These are phyloP conservation scores for Orchestia grillus DNA, from an alignment of 1,140 invertebrate species.

Conservation along the genomic window DNA sequence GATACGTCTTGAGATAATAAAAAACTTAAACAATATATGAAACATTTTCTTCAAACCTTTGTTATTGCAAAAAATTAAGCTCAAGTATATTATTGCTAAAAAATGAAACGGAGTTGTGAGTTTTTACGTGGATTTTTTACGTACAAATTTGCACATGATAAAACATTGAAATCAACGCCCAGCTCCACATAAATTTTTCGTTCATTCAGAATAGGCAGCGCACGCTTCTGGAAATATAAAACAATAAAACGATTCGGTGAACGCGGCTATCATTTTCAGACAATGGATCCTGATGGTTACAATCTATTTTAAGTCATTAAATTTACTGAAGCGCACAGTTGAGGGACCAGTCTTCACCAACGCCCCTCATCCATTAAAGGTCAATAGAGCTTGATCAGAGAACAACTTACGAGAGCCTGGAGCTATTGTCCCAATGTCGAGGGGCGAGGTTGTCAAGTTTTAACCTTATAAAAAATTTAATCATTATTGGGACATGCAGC, in stretches of 20 bases:
- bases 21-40: background rate
- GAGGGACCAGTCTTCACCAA: background rate
- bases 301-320: background rate
- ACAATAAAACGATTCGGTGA: background rate
- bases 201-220: background rate
- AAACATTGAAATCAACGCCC: background rate
- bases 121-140: background rate
- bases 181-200: background rate
- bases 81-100: background rate
- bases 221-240: background rate
- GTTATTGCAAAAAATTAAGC: background rate
- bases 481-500: background rate
- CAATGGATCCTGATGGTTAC: background rate
- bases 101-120: background rate
- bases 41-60: background rate
- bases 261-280: background rate
- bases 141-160: background rate
- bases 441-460: background rate
- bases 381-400: background rate
- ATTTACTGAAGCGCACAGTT: background rate
- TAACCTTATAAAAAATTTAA: background rate
- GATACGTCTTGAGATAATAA: background rate
- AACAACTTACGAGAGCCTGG: background rate
- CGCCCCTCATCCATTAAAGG: background rate
- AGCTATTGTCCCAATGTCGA: background rate